phyloP scores from a whole-genome alignment of 53 echinoderm and acorn worm genomes.

The Stichopus horrens region DNA sequence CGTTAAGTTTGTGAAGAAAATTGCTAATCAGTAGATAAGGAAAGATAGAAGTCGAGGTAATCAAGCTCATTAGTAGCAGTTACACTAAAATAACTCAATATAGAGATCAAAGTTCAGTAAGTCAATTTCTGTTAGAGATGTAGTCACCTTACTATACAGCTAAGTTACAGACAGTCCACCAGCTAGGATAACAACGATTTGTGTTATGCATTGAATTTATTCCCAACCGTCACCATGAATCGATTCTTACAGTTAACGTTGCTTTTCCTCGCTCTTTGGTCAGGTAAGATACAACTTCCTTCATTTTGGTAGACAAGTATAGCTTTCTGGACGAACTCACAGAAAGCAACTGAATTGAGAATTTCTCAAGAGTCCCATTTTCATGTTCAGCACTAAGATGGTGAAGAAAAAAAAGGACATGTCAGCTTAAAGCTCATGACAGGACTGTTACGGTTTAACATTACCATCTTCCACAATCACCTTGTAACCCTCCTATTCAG shows the following conservation, averaged over 20 bases:
- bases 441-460: too few species aligned
- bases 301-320: too few species aligned
- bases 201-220: not conserved
- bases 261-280: not conserved
- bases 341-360: too few species aligned
- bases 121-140: constrained; percentile 20
- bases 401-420: too few species aligned
- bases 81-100: constrained; percentile 12
- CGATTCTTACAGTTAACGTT: not conserved
- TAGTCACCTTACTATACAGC: not conserved
- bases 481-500: too few species aligned
- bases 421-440: too few species aligned
- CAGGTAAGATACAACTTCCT: not conserved
- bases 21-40: constrained; percentile 26
- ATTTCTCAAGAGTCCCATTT: too few species aligned
- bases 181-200: not conserved
- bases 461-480: too few species aligned
- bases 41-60: constrained; percentile 1
- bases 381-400: too few species aligned
- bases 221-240: not conserved
- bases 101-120: constrained; percentile 26
- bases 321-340: too few species aligned
- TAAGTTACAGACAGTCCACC: not conserved
- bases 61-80: constrained; percentile 23
- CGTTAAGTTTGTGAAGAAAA: not conserved